These are phyloP conservation scores for Cryptotis parvus DNA, from an alignment of 2,113 vertebrate genomes.

Conservation along the genomic window DNA sequence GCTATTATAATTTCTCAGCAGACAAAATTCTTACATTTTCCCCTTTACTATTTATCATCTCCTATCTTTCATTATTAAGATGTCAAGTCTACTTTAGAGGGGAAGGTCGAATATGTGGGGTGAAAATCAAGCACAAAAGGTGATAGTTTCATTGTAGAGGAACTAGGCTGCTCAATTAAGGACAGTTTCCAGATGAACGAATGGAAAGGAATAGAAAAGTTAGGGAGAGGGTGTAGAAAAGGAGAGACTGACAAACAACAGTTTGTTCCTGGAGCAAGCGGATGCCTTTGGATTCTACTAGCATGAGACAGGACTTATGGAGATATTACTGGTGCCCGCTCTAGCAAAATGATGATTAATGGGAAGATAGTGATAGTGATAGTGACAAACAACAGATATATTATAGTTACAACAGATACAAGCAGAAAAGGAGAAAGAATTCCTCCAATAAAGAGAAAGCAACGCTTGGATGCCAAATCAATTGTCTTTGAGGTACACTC, in stretches of 20 bases:
- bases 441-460: neutral
- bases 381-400: no score
- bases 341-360: no score
- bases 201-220: neutral
- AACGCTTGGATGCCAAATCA: neutral
- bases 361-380: no score
- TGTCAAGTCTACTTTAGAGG: neutral
- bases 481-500: neutral
- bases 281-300: no score
- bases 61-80: neutral
- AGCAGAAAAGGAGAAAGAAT: neutral
- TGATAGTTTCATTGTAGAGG: neutral
- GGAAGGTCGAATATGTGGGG: neutral
- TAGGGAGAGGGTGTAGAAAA: neutral
- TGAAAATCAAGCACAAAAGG: slow-evolving; percentile 14
- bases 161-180: neutral
- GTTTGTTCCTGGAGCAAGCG: no score
- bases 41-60: neutral
- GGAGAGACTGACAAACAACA: neutral
- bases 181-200: neutral
- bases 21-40: neutral
- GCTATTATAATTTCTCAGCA: neutral
- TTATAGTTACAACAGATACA: neutral
- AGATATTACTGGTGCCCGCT: no score
- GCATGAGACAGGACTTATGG: no score